Conservation (phyloP, 2,797 vertebrate species). For the Sebastiscus albofasciatus region DNA sequence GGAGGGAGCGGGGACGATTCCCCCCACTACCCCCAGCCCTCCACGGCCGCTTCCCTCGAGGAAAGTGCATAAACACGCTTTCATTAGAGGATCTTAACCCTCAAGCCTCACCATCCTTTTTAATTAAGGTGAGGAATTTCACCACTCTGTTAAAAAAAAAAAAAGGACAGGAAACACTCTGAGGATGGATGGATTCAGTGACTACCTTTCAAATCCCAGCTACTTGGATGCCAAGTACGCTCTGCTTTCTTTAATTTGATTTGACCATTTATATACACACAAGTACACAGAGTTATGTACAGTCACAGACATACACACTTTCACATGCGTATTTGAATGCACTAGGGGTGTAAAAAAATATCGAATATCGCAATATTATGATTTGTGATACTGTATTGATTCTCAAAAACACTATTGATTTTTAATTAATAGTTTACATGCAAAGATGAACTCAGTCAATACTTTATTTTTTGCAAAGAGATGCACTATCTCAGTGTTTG, state of each 20-base stretch:
- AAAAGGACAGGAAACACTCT: background rate
- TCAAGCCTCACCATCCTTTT: conserved; percentile 56
- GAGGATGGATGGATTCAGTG: conserved; percentile 20
- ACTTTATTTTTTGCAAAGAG: too few species aligned
- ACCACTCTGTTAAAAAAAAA: conserved; percentile 29
- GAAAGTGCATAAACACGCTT: conserved; percentile 70
- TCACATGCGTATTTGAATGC: background rate
- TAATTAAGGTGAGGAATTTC: conserved; percentile 69
- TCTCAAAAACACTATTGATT: too few species aligned
- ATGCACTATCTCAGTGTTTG: too few species aligned
- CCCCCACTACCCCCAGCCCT: background rate
- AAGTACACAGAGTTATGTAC: background rate
- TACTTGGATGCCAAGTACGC: background rate
- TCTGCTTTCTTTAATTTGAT: conserved; percentile 16
- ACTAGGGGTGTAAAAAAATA: background rate
- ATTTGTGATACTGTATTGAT: too few species aligned
- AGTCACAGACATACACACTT: background rate
- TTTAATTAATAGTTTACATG: too few species aligned
- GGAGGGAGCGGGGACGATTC: conserved; percentile 2
- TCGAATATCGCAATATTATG: too few species aligned
- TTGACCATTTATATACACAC: background rate
- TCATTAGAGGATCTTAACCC: conserved; percentile 65
- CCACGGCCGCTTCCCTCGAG: conserved; percentile 21
- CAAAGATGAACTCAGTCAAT: too few species aligned
- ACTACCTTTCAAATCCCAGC: conserved; percentile 33